Evolutionary conservation across 2,797 vertebrate species (phyloP).

Genomic region (Paramormyrops hopkinsi): DNA sequence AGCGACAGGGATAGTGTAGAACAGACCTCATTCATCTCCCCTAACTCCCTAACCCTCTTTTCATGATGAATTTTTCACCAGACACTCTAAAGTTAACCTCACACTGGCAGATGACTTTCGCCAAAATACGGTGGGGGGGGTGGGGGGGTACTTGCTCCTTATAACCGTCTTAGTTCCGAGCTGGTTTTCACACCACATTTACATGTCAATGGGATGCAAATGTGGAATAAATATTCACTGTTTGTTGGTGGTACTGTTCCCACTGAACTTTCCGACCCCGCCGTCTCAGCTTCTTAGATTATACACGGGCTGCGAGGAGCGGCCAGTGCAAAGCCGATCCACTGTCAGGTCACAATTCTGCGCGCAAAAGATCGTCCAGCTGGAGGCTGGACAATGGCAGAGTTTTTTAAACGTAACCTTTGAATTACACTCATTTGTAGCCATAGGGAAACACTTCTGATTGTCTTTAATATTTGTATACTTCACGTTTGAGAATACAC

Average conservation of each 20-base stretch:
- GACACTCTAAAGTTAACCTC: slow-evolving; percentile 53
- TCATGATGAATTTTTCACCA: slow-evolving; percentile 44
- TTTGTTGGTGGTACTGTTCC: slow-evolving; percentile 59
- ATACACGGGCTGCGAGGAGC: not conserved
- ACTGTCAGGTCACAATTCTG: slow-evolving; percentile 49
- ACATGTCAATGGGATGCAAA: slow-evolving; percentile 64
- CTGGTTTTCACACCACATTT: slow-evolving; percentile 63
- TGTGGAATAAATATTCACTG: slow-evolving; percentile 65
- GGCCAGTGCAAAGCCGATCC: slow-evolving; percentile 27
- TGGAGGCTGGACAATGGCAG: slow-evolving; percentile 24
- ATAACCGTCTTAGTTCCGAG: slow-evolving; percentile 59
- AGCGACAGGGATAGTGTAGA: slow-evolving; percentile 38
- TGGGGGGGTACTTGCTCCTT: slow-evolving; percentile 58
- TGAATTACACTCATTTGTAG: not conserved
- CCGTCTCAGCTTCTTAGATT: slow-evolving; percentile 3
- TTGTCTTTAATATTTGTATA: not conserved
- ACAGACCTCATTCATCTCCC: slow-evolving; percentile 28
- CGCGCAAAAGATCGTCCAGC: slow-evolving; percentile 29
- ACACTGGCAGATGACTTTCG: slow-evolving; percentile 43
- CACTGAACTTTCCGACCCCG: slow-evolving; percentile 32
- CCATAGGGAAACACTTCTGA: not conserved
- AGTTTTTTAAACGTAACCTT: not conserved
- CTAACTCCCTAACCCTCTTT: slow-evolving; percentile 26
- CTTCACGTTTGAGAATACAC: not conserved
- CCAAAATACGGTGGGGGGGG: slow-evolving; percentile 40